Base-by-base conservation (phyloP, 1,140 invertebrate species). In the Pachyrhynchus sulphureomaculatus region DNA sequence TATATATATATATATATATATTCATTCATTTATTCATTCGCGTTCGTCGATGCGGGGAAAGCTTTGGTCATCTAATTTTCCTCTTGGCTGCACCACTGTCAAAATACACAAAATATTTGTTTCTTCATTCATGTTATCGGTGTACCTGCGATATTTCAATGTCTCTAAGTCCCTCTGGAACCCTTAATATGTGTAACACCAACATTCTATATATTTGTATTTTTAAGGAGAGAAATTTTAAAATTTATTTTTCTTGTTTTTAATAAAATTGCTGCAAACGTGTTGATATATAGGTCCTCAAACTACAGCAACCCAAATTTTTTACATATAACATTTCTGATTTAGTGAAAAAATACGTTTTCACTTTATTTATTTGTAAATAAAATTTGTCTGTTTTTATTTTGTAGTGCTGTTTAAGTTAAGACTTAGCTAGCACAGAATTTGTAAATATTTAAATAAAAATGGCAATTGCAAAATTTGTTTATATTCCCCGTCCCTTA, bases 371-470 rank as follows among this genome's bases (percentile, higher is more conserved):
- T 65, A 65, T 67, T 67, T 67, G 62, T 65, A 65, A 44, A 58
- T 61, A 67, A 65, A 69, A 67, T 67, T 68, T 62, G 58, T 66
- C 65, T 70, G 53, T 34, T 67, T 66, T 69, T 60, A 61, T 59
- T 56, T 69, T 53, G 44, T 65, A 67, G 68, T 66, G 67, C 60
- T 62, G 62, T 57, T 71, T 67, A 71, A 71, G 67, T 64, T 67
- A 63, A 67, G 67, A 68, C 63, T 69, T 69, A 71, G 67, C 57
- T 61, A 67, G 69, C 69, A 71, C 69, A 65, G 37, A 39, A 62
- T 58, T 61, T 71, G 69, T 71, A 71, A 64, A 69, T 71, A 71
- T 66, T 66, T 53, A 65, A 70, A 68, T 68, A 67, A 69, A 68
- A 62, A 62, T 62, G 59, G 59, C 59, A 62, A 62, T 33, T 47